These are phyloP conservation scores for Sebastes ruberrimus DNA, from an alignment of 2,797 vertebrate genomes.

Conservation along the genomic window DNA sequence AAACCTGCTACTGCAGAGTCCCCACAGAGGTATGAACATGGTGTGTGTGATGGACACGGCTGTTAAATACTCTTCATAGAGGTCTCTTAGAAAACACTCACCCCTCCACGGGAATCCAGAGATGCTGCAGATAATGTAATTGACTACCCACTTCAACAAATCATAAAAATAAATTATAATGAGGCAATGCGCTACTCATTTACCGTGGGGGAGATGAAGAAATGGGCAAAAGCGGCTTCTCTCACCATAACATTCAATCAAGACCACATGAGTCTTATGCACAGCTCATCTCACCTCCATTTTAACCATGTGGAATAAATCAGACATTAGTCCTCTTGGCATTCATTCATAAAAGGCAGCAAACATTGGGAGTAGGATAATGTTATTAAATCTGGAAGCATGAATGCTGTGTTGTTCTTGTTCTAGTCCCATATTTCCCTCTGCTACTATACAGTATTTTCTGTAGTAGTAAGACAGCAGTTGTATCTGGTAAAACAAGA, in stretches of 20 bases:
- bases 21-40: neutral
- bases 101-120: neutral
- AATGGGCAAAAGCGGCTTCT: constrained; percentile 12
- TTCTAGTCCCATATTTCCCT: neutral
- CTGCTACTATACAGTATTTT: neutral
- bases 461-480: neutral
- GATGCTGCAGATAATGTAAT: constrained; percentile 10
- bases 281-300: constrained; percentile 13
- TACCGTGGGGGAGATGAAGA: neutral
- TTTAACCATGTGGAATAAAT: constrained; percentile 14
- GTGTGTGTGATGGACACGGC: constrained; percentile 1
- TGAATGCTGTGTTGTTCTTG: neutral
- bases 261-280: constrained; percentile 7
- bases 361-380: neutral
- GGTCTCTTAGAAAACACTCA: neutral
- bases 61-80: constrained; percentile 21
- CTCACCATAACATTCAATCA: constrained; percentile 20
- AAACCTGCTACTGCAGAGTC: neutral
- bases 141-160: constrained; percentile 11
- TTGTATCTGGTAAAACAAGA: neutral
- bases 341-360: constrained; percentile 5
- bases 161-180: constrained; percentile 16
- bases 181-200: constrained; percentile 15
- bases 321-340: constrained; percentile 14
- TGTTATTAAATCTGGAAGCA: constrained; percentile 15